Evolutionary conservation across 2,888 invertebrate species (phyloP), one percentile per base, ranked within the genome.

Genomic region (Tortricodes alternella): DNA sequence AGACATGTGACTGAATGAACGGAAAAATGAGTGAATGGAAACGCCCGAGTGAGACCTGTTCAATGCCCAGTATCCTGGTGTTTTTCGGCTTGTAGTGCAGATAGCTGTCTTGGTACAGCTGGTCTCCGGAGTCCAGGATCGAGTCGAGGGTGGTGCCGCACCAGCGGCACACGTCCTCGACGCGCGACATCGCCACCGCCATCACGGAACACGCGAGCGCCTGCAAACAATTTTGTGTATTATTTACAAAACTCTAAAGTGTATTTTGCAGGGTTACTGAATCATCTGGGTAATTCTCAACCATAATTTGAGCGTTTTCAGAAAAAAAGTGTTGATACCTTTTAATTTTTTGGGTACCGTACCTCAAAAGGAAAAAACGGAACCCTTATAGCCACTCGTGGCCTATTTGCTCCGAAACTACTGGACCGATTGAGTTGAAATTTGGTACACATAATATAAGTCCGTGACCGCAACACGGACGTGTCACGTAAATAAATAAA

Each of bases 21-120:
- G 9, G 7, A 4, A 1, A 2, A 13, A 3, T 13, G 3, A 37
- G 3, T 18, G 19, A 11, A 11, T 11, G 9, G 27, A 9, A 8
- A 8, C 2, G 5, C 2, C 3, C 27, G 4, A 6, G 9, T 0
- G 1, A 44, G 3, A 87, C 89, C 80, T 89, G 89, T 63, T 81
- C 78, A 1, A 89, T 75, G 0, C 46, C 35, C 6, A 89, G 65
- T 18, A 80, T 63, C 60, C 64, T 75, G 4, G 58, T 56, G 0
- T 29, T 23, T 5, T 24, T 34, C 0, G 92, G 92, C 6, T 75
- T 74, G 75, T 86, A 93, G 60, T 92, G 91, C 55, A 93, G 80
- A 70, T 89, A 92, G 61, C 92, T 92, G 76, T 93, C 93, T 67
- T 92, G 91, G 74, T 92, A 92, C 1, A 93, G 83, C 72, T 92